A percentile compares a stretch with the other conserved stretches of the same genome.
Evolutionary conservation across 2,888 invertebrate species (phyloP).

Genomic region (Villa cingulata): DNA sequence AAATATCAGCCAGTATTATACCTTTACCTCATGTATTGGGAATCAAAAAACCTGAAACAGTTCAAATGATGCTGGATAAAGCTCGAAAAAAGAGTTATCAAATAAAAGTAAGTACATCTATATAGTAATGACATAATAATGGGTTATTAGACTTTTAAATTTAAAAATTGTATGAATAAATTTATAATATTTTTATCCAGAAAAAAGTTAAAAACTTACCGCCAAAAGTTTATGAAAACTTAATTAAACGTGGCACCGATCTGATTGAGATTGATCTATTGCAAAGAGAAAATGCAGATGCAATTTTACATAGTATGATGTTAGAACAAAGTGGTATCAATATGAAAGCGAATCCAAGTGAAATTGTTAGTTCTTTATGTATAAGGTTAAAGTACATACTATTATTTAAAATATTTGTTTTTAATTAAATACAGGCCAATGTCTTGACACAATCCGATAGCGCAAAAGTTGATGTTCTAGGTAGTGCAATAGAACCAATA

Average conservation of each 20-base stretch:
- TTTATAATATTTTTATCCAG: slow-evolving; percentile 1
- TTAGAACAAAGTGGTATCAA: slow-evolving; percentile 5
- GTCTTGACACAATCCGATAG: slow-evolving; percentile 7
- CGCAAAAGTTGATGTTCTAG: slow-evolving; percentile 4
- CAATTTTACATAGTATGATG: slow-evolving; percentile 8
- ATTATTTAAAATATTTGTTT: neutral
- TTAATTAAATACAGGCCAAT: slow-evolving; percentile 1
- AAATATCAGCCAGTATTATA: neutral
- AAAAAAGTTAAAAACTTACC: slow-evolving; percentile 2
- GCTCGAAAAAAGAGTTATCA: neutral
- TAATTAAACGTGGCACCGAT: slow-evolving; percentile 3
- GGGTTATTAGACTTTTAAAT: neutral
- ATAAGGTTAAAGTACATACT: neutral
- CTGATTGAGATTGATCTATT: neutral
- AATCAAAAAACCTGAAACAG: neutral
- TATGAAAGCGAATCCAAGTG: slow-evolving; percentile 5
- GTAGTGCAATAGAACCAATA: slow-evolving; percentile 5
- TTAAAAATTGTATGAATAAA: neutral
- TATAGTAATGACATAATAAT: neutral
- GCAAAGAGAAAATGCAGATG: slow-evolving; percentile 8
- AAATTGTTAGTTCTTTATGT: slow-evolving; percentile 3
- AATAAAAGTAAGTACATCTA: neutral
- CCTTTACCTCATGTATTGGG: neutral
- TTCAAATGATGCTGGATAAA: neutral
- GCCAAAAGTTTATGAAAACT: slow-evolving; percentile 2